Conservation (phyloP, 2,113 vertebrate species). For the Pantherophis guttatus region DNA sequence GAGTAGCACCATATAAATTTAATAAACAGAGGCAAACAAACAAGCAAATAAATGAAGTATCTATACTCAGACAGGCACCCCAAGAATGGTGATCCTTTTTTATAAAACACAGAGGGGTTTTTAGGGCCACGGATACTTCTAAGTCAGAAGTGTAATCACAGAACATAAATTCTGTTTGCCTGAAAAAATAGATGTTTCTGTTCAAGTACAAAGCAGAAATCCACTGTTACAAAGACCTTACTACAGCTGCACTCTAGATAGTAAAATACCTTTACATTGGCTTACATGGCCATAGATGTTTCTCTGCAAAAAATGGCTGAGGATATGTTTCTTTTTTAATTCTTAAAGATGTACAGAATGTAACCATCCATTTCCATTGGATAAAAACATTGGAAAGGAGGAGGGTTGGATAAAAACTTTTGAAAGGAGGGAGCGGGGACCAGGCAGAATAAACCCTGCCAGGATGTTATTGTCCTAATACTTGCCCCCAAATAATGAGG, state of each 20-base stretch:
- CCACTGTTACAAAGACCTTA: not conserved
- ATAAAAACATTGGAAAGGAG: not conserved
- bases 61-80: not conserved
- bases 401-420: not conserved
- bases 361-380: not conserved
- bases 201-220: constrained; percentile 19
- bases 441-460: not conserved
- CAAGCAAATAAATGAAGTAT: not conserved
- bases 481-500: not conserved
- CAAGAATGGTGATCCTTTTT: not conserved
- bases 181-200: not conserved
- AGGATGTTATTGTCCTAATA: not conserved
- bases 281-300: not conserved
- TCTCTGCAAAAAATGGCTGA: not conserved
- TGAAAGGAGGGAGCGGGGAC: not conserved
- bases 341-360: not conserved
- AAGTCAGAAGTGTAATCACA: not conserved
- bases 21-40: not conserved
- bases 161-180: not conserved
- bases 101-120: not conserved
- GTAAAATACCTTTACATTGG: not conserved
- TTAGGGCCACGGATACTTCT: not conserved
- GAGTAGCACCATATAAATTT: not conserved
- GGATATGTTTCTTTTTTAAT: not conserved
- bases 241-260: not conserved